A percentile compares a stretch with the other conserved stretches of the same genome.
Evolutionary conservation across 2,113 vertebrate genomes (phyloP).

Genomic region (Centropus unirufus): DNA sequence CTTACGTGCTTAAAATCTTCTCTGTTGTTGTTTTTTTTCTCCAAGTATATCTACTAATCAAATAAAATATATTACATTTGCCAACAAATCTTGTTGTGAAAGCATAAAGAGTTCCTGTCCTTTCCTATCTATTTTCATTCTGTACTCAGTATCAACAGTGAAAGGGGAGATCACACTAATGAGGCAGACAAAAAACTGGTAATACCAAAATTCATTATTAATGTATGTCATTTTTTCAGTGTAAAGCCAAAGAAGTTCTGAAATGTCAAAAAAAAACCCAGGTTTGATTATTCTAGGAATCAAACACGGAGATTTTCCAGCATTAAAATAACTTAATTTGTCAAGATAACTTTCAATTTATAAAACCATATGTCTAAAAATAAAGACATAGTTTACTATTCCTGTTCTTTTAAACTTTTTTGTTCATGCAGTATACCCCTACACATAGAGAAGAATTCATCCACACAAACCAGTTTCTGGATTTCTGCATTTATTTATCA

Average conservation of each 20-base stretch:
- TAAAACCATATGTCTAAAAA: background rate
- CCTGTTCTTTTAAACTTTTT: background rate
- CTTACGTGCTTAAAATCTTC: background rate
- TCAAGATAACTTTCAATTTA: background rate
- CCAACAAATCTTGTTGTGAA: background rate
- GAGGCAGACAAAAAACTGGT: background rate
- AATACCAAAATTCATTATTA: background rate
- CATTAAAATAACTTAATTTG: background rate
- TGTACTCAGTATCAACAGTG: background rate
- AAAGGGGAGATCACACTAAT: background rate
- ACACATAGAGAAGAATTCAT: background rate
- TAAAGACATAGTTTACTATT: background rate
- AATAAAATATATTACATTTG: background rate
- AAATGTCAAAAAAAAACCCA: background rate
- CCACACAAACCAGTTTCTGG: background rate
- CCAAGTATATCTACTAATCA: background rate
- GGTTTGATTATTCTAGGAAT: background rate
- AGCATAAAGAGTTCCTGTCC: background rate
- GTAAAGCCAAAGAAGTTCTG: background rate
- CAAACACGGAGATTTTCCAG: background rate
- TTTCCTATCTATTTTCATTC: background rate
- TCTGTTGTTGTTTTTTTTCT: background rate
- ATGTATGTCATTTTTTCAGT: background rate
- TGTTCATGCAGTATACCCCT: background rate
- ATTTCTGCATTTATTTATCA: background rate